Percentiles rank a stretch among this genome's conserved stretches.
phyloP scores from a whole-genome alignment of 2,888 invertebrate genomes.

The Macrosoma leucophasiata region DNA sequence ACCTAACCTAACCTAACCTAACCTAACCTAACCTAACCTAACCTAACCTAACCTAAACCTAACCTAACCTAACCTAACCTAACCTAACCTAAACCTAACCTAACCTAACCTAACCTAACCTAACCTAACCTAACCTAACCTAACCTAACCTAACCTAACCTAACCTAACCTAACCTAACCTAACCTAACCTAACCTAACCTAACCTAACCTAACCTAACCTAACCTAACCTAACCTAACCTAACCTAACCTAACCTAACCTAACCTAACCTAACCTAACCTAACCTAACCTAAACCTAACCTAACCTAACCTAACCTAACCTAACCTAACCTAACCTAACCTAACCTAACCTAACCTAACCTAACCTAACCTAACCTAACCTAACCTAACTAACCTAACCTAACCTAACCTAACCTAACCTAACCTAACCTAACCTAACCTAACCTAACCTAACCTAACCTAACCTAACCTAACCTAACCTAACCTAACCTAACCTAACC shows the following conservation, averaged over 20 bases:
- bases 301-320: conserved; percentile 24
- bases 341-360: conserved; percentile 20
- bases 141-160: conserved; percentile 21
- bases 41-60: no score
- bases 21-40: conserved; percentile 27
- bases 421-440: conserved; percentile 18
- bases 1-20: conserved; percentile 31
- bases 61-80: no score
- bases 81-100: no score
- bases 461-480: conserved; percentile 16
- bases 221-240: conserved; percentile 22
- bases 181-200: conserved; percentile 23
- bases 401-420: conserved; percentile 17
- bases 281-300: no score
- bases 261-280: conserved; percentile 27
- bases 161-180: conserved; percentile 21
- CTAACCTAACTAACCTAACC: conserved; percentile 18
- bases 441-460: conserved; percentile 20
- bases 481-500: conserved; percentile 2
- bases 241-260: conserved; percentile 28
- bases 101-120: conserved; percentile 22
- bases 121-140: conserved; percentile 24
- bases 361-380: conserved; percentile 27
- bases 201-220: conserved; percentile 25
- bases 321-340: conserved; percentile 24